A percentile compares a stretch with the other conserved stretches of the same genome.
Conservation (phyloP, 2,113 vertebrate species). For the Menura novaehollandiae region DNA sequence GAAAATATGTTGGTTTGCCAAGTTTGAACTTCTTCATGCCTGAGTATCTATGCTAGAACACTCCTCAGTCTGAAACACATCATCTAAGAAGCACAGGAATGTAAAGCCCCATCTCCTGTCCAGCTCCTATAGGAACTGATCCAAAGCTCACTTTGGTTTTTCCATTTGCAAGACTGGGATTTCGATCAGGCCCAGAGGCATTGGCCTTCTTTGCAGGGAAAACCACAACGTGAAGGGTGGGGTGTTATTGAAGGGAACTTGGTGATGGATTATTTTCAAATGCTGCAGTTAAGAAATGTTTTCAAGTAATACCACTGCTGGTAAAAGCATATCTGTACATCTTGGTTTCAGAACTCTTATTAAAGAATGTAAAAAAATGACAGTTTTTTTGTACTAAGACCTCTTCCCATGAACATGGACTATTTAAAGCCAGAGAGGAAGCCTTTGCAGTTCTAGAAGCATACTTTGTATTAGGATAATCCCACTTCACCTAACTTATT, state of each 20-base stretch:
- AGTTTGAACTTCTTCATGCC: not conserved
- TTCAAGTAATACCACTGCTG: not conserved
- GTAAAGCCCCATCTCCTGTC: not conserved
- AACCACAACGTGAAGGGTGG: conserved; percentile 28
- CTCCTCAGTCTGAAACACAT: not conserved
- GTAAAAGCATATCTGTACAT: not conserved
- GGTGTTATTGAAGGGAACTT: not conserved
- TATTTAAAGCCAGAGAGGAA: not conserved
- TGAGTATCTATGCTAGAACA: not conserved
- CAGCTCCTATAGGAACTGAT: not conserved
- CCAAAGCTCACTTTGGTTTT: conserved; percentile 44
- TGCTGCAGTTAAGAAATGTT: not conserved
- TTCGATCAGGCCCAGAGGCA: not conserved
- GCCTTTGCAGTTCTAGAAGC: not conserved
- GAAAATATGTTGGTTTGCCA: not conserved
- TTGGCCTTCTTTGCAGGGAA: not conserved
- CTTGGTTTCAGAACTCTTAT: not conserved
- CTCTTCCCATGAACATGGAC: not conserved
- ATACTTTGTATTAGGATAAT: not conserved
- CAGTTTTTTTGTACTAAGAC: not conserved
- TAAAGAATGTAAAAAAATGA: not conserved
- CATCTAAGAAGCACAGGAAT: not conserved
- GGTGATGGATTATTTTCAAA: conserved; percentile 18
- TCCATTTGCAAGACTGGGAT: conserved; percentile 20
- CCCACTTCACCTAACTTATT: not conserved